A percentile compares a stretch with the other conserved stretches of the same genome.
Conservation (phyloP, 2,888 invertebrate species). For the Allacma fusca region DNA sequence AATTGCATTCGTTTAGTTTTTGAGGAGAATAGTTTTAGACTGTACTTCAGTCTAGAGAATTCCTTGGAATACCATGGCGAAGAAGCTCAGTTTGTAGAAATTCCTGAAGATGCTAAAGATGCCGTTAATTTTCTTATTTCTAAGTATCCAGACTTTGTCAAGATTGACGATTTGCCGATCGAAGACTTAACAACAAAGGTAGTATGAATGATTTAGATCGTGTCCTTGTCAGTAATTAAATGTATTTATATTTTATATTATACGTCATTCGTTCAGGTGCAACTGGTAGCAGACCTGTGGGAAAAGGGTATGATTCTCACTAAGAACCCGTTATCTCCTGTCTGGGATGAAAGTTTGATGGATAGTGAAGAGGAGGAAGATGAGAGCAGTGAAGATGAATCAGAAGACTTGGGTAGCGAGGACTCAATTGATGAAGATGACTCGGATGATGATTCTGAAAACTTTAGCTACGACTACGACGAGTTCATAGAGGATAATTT, state of each 20-base stretch:
- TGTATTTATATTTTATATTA: neutral
- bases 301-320: conserved; percentile 82
- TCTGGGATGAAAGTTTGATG: conserved; percentile 39
- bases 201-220: conserved; percentile 45
- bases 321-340: conserved; percentile 69
- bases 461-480: conserved; percentile 14
- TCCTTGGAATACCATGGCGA: conserved; percentile 81
- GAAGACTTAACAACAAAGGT: conserved; percentile 73
- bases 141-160: conserved; percentile 79
- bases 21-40: conserved; percentile 66
- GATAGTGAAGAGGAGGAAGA: conserved; percentile 10
- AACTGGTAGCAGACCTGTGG: conserved; percentile 79
- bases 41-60: conserved; percentile 88
- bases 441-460: conserved; percentile 22
- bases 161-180: conserved; percentile 76
- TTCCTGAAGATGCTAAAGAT: conserved; percentile 74
- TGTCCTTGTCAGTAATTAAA: neutral
- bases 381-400: conserved; percentile 21
- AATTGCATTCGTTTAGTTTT: conserved; percentile 55
- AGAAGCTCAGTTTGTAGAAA: conserved; percentile 79
- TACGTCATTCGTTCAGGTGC: conserved; percentile 64
- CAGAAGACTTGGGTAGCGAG: conserved; percentile 36
- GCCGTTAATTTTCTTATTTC: conserved; percentile 76
- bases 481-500: conserved; percentile 39
- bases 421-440: conserved; percentile 42